Base-by-base conservation (phyloP, 2,113 vertebrate genomes). In the Antennarius striatus region DNA sequence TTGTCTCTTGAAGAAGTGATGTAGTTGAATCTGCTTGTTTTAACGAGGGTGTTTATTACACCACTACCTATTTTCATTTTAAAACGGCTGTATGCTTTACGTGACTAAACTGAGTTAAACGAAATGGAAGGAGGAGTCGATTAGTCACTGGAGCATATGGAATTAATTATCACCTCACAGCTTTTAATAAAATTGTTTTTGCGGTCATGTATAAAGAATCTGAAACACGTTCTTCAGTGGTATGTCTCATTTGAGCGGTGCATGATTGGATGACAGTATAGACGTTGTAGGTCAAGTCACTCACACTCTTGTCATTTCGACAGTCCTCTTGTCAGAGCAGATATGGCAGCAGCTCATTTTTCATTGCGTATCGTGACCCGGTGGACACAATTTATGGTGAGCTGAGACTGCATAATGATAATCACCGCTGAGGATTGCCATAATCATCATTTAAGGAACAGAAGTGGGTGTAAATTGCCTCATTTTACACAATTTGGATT, bases 391-490 rank as follows among this genome's bases (percentile, higher is more conserved):
- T 70, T 79, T 30, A 64, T 10, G 22, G 62, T 11, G 17, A 63
- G 36, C 28, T 55, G 55, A 80, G 71, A 45, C 45, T 4, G 57
- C 16, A 5, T 22, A 53, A 74, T 54, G 51, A 71, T 68, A 78
- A 76, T 80, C 48, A 67, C 47, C 1, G 15, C 53, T 4, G 40
- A 81, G 61, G 9, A 69, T 42, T 30, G 55, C 63, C 48, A 57
- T 53, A 74, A 78, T 75, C 64, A 58, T 79, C 68, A 77, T 86
- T 86, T 86, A 85, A 52, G 16, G 30, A 29, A 39, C 57, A 32
- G 71, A 76, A 78, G 75, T 72, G 65, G 68, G 59, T 69, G 77
- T 77, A 84, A 82, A 82, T 43, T 66, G 75, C 66, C 71, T 52
- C 29, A 12, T 69, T 58, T 67, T 49, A 40, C 71, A 70, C 63